Base-by-base conservation (phyloP, 2,888 invertebrate genomes). In the Spodoptera exigua region DNA sequence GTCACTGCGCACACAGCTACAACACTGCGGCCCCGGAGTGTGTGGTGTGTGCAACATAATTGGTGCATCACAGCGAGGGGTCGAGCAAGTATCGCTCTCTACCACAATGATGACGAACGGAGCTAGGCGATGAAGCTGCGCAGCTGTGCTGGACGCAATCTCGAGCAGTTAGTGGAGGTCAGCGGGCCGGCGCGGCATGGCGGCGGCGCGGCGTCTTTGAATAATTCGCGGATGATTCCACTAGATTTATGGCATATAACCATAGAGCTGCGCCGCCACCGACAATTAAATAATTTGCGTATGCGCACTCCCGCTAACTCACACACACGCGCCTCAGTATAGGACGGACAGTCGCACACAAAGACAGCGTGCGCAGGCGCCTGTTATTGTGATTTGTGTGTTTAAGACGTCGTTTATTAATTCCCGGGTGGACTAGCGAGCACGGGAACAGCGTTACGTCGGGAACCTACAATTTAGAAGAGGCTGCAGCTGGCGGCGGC, bases 211-310 rank as follows among this genome's bases (percentile, higher is more conserved):
- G 27, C 27, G 27, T 82, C 90, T 93, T 92, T 92, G 89, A 91
- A 90, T 92, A 89, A 91, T 92, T 90, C 88, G 91, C 91, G 79
- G 82, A 85, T 83, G 84, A 88, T 83, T 60, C 81, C 82, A 79
- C 80, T 90, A 91, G 93, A 93, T 93, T 93, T 93, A 93, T 91
- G 88, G 88, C 81, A 82, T 67, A 76, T 93, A 92, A 93, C 87
- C 89, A 92, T 86, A 92, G 92, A 86, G 88, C 88, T 77, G 79
- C 80, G 70, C 76, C 67, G 79, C 76, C 73, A 79, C 74, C 78
- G 79, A 84, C 92, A 92, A 92, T 93, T 92, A 92, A 92, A 91
- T 86, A 85, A 92, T 93, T 92, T 93, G 92, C 93, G 87, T 93
- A 92, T 87, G 80, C 83, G 74, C 77, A 55, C 70, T 65, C 74